Base-by-base conservation (phyloP, 2,797 vertebrate species). In the Oceanodroma leucorhoa region DNA sequence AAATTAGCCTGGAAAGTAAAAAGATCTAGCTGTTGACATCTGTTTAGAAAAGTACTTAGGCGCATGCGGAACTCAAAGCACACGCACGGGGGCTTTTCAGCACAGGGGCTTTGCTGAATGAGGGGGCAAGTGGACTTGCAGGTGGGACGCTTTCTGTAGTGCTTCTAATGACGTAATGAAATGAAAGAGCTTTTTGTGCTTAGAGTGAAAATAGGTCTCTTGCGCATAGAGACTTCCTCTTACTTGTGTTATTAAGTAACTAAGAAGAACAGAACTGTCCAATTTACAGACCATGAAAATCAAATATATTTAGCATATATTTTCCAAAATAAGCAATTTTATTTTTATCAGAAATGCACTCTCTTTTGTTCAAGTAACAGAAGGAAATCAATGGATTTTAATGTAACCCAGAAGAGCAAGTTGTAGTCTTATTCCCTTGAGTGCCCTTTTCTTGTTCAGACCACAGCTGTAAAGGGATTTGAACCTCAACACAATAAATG, bases 331-430 rank as follows among this genome's bases (percentile, higher is more conserved):
- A 85, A 90, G 78, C 78, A 51, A 61, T 87, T 96, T 90, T 94
- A 94, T 95, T 96, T 96, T 95, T 90, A 90, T 93, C 66, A 86
- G 83, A 93, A 94, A 91, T 65, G 64, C 67, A 90, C 84, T 80
- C 73, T 82, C 30, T 83, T 94, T 89, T 94, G 82, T 89, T 93
- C 89, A 72, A 93, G 83, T 91, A 95, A 91, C 78, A 95, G 87
- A 93, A 90, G 92, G 81, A 96, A 96, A 95, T 96, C 92, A 95
- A 92, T 96, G 91, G 81, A 60, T 84, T 94, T 94, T 97, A 95
- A 93, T 96, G 89, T 89, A 96, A 85, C 94, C 55, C 91, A 91
- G 75, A 95, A 91, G 87, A 95, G 77, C 90, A 89, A 86, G 65
- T 72, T 90, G 71, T 83, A 70, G 66, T 92, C 77, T 87, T 95